Conservation (phyloP, 2,797 vertebrate genomes). For the Myiotriccus ornatus region DNA sequence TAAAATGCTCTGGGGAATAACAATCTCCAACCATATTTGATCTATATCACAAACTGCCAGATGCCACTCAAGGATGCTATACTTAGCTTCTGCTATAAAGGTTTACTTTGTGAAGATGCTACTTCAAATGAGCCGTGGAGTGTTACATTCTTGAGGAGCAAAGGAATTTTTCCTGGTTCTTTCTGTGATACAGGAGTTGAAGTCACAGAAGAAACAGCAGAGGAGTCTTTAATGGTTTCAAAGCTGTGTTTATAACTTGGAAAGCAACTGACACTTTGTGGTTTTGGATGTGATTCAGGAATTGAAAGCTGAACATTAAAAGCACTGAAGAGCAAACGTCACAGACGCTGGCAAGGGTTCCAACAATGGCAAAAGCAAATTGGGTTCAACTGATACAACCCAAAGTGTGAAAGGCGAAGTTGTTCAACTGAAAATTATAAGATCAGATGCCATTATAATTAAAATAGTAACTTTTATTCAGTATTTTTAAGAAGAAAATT, state of each 20-base stretch:
- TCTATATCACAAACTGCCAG: conserved; percentile 48
- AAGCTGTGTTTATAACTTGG: conserved; percentile 20
- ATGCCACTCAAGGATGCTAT: conserved; percentile 12
- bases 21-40: background rate
- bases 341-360: background rate
- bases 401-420: background rate
- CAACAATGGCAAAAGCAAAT: conserved; percentile 8
- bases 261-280: conserved; percentile 50
- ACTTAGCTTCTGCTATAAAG: conserved; percentile 42
- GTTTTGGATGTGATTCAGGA: conserved; percentile 34
- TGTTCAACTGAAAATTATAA: conserved; percentile 7
- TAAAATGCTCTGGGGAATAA: conserved; percentile 12
- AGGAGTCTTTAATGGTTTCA: conserved; percentile 11
- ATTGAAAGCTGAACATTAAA: conserved; percentile 23
- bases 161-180: conserved; percentile 14
- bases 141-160: conserved; percentile 31
- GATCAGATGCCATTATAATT: background rate
- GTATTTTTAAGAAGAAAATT: background rate
- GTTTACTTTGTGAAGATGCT: conserved; percentile 13
- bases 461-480: background rate
- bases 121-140: conserved; percentile 57
- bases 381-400: background rate
- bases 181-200: background rate
- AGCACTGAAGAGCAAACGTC: conserved; percentile 30
- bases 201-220: conserved; percentile 26